These are phyloP conservation scores for Manduca sexta DNA, from an alignment of 1,140 invertebrate species.

Conservation along the genomic window DNA sequence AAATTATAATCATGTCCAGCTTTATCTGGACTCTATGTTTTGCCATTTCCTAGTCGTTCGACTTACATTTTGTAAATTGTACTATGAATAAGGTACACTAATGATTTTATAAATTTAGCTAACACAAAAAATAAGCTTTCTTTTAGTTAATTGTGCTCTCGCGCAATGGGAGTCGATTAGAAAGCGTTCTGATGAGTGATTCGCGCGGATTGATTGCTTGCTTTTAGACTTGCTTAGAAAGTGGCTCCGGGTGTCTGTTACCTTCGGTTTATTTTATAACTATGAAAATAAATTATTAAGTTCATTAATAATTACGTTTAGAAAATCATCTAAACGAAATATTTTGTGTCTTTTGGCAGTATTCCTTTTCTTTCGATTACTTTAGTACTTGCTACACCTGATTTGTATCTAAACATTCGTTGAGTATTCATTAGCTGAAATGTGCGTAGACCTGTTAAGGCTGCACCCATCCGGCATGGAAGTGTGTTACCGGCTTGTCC, in stretches of 20 bases:
- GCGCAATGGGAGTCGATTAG: constrained; percentile 50
- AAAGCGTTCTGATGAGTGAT: constrained; percentile 66
- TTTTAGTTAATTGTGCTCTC: constrained; percentile 37
- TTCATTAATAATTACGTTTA: too few species aligned
- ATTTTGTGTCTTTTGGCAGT: too few species aligned
- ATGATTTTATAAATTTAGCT: background rate
- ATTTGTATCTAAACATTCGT: too few species aligned
- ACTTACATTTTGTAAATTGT: too few species aligned
- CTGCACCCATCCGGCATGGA: constrained; percentile 37
- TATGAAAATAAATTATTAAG: background rate
- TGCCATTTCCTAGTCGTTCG: too few species aligned
- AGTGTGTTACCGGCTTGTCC: constrained; percentile 53
- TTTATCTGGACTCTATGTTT: too few species aligned
- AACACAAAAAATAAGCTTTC: constrained; percentile 17
- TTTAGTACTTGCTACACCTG: too few species aligned
- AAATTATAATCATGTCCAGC: too few species aligned
- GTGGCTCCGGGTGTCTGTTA: constrained; percentile 38
- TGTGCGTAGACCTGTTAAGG: constrained; percentile 9
- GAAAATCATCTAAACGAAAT: too few species aligned
- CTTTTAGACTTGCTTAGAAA: constrained; percentile 59
- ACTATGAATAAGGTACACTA: too few species aligned
- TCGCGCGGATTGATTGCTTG: constrained; percentile 57
- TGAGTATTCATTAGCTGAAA: background rate
- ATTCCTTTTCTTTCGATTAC: too few species aligned
- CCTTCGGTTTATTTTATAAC: background rate